Evolutionary conservation across 2,113 vertebrate genomes (phyloP).

Genomic region (Bagarius yarrelli): DNA sequence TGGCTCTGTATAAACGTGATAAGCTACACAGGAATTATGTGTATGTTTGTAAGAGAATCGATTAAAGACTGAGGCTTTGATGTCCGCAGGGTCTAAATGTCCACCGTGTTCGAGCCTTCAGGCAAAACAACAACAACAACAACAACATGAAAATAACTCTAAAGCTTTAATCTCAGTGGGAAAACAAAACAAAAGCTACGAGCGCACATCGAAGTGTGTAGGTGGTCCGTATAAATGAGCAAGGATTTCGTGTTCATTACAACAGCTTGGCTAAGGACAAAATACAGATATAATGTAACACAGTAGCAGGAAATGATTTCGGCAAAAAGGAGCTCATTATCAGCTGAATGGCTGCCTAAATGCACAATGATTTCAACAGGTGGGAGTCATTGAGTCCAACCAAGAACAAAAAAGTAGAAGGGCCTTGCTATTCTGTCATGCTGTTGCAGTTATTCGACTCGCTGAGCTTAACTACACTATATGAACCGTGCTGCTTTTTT

Average conservation of each 20-base stretch:
- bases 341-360: conserved; percentile 5
- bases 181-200: background rate
- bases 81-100: background rate
- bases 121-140: background rate
- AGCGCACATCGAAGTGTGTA: background rate
- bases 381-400: background rate
- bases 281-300: background rate
- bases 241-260: background rate
- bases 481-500: conserved; percentile 5
- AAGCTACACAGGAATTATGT: background rate
- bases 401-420: background rate
- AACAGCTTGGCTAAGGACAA: background rate
- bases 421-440: background rate
- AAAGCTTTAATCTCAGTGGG: background rate
- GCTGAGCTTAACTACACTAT: background rate
- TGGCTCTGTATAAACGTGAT: background rate
- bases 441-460: background rate
- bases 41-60: background rate
- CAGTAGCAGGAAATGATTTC: background rate
- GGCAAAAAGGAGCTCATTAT: conserved; percentile 11
- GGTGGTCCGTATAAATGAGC: conserved; percentile 11
- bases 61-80: background rate
- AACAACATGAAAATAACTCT: background rate
- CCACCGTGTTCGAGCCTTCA: background rate
- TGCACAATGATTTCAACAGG: background rate